Conservation (phyloP, 2,113 vertebrate genomes). For the Callipepla squamata region DNA sequence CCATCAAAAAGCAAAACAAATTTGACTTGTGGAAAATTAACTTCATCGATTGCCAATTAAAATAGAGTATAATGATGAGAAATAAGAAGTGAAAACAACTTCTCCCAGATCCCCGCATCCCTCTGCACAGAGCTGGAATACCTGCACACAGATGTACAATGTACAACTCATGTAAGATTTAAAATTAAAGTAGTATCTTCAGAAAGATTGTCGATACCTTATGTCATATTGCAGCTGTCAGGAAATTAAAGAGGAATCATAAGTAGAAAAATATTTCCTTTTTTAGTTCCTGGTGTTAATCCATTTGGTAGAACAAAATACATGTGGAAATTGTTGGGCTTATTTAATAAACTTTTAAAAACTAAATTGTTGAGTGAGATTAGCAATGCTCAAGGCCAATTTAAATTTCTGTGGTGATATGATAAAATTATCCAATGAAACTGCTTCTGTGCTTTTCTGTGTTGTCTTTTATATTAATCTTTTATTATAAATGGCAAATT, state of each 20-base stretch:
- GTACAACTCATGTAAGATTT: background rate
- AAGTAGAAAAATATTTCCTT: background rate
- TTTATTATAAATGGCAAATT: background rate
- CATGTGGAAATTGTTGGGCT: background rate
- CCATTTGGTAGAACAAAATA: background rate
- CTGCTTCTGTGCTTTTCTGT: background rate
- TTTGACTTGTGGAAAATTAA: background rate
- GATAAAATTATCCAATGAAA: background rate
- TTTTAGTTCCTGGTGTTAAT: background rate
- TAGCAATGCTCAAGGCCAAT: background rate
- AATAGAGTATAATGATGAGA: background rate
- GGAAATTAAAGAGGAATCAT: background rate
- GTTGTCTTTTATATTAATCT: background rate
- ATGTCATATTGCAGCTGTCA: background rate
- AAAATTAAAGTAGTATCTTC: background rate
- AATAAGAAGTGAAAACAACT: background rate
- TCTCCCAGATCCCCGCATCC: too few relatives aligned
- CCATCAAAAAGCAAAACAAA: background rate
- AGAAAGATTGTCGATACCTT: background rate
- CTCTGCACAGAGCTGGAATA: background rate
- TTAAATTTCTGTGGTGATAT: background rate
- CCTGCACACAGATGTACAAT: background rate
- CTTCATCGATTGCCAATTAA: background rate
- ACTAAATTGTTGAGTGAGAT: background rate
- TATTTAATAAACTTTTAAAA: background rate